phyloP scores from a whole-genome alignment of 2,797 vertebrate species.

The Hipposideros larvatus region DNA sequence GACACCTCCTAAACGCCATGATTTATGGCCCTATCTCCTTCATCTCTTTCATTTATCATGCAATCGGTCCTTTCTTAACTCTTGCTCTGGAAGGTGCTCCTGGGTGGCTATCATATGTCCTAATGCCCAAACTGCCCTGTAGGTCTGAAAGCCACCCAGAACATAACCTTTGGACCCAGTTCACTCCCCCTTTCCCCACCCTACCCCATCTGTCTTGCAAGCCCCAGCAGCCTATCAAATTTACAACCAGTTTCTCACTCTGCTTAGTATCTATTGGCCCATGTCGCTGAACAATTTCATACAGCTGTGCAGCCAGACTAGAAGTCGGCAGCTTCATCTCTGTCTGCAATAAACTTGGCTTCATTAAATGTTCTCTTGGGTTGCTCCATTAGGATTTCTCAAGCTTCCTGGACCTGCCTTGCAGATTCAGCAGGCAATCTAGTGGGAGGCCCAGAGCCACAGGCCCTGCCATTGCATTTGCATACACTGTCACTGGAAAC shows the following conservation, averaged over 20 bases:
- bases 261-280: neutral
- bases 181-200: neutral
- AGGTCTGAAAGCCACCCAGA: constrained; percentile 32
- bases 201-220: constrained; percentile 47
- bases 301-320: neutral
- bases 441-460: neutral
- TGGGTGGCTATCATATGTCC: neutral
- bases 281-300: neutral
- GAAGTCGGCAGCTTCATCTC: neutral
- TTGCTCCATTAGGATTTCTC: neutral
- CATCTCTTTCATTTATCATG: neutral
- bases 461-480: rapidly evolving
- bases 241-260: constrained; percentile 12
- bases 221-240: constrained; percentile 5
- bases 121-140: neutral
- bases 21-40: neutral
- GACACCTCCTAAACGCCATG: constrained; percentile 25
- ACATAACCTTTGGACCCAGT: neutral
- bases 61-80: neutral
- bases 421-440: neutral
- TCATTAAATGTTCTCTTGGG: neutral
- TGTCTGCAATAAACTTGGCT: neutral
- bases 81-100: constrained; percentile 22
- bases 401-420: neutral
- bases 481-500: neutral